Evolutionary conservation across 2,888 invertebrate species (phyloP), one percentile per base, ranked within the genome.

Genomic region (Volucella zonaria): DNA sequence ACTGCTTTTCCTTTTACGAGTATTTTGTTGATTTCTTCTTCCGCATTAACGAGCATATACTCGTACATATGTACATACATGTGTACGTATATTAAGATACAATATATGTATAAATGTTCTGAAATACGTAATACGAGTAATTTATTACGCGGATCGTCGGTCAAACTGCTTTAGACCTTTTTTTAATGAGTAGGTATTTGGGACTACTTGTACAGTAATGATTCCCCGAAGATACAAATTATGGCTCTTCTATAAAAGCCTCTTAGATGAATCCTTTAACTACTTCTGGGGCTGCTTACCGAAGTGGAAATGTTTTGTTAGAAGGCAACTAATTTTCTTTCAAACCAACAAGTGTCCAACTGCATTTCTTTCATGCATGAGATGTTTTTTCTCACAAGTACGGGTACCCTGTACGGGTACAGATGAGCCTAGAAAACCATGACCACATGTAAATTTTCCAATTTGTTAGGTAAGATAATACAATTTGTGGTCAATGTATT

Each of bases 251-350:
- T 45, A 51, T 45, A 70, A 66, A 59, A 59, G 51, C 47, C 62
- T 68, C 47, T 61, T 70, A 56, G 52, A 23, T 54, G 52, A 56
- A 66, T 82, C 82, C 78, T 78, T 45, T 62, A 56, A 74, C 68
- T 40, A 62, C 62, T 45, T 51, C 43, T 67, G 71, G 31, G 56
- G 71, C 49, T 80, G 75, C 23, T 61, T 71, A 61, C 76, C 80
- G 59, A 75, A 80, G 80, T 80, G 83, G 66, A 83, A 80, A 83
- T 40, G 56, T 54, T 75, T 76, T 80, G 80, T 80, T 45, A 80
- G 66, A 75, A 64, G 31, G 58, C 38, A 43, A 56, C 67, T 66
- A 73, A 45, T 79, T 52, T 66, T 79, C 45, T 38, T 66, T 40
- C 38, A 64, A n/a, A 47, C 38, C 45, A 70, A 45, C 18, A 52